Percentiles rank a stretch among this genome's conserved stretches.
These are phyloP conservation scores for Carassius gibelio DNA, from an alignment of 2,113 vertebrate species.

Conservation along the genomic window DNA sequence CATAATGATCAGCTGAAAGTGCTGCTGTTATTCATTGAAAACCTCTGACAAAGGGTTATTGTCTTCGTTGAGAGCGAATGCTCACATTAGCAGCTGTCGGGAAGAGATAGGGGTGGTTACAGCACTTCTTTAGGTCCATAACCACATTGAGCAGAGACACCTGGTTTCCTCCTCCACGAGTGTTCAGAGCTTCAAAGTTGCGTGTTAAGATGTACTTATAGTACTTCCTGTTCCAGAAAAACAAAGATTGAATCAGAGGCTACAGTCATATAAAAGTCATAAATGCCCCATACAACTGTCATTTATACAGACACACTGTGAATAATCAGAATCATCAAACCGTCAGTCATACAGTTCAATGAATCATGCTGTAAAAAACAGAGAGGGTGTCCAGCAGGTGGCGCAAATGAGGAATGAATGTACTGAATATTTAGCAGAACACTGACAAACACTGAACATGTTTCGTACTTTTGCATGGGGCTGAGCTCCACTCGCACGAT, in stretches of 20 bases:
- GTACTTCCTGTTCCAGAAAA: slow-evolving; percentile 83
- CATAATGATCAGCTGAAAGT: not conserved
- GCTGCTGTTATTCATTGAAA: not conserved
- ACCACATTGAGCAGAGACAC: slow-evolving; percentile 95
- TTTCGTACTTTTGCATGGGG: slow-evolving; percentile 94
- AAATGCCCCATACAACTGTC: not conserved
- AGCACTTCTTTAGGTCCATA: slow-evolving; percentile 99
- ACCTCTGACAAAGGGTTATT: not conserved
- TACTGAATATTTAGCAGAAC: not conserved
- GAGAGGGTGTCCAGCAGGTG: slow-evolving; percentile 21
- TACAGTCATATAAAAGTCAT: not conserved
- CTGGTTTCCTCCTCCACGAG: slow-evolving; percentile 94
- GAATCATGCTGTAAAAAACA: not conserved
- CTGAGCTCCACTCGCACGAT: slow-evolving; percentile 96
- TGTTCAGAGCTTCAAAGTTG: slow-evolving; percentile 96
- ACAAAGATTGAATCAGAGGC: slow-evolving; percentile 7
- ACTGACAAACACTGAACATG: not conserved
- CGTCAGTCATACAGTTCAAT: not conserved
- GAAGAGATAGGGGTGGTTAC: slow-evolving; percentile 98
- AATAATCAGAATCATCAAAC: not conserved
- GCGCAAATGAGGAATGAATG: not conserved
- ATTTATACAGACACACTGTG: not conserved
- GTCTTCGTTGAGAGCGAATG: not conserved
- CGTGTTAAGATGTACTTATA: slow-evolving; percentile 97
- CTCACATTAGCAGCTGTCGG: slow-evolving; percentile 91